Percentiles rank a stretch among this genome's conserved stretches.
Evolutionary conservation across 2,113 vertebrate species (phyloP).

Genomic region (Boulengeromyrus knoepffleri): DNA sequence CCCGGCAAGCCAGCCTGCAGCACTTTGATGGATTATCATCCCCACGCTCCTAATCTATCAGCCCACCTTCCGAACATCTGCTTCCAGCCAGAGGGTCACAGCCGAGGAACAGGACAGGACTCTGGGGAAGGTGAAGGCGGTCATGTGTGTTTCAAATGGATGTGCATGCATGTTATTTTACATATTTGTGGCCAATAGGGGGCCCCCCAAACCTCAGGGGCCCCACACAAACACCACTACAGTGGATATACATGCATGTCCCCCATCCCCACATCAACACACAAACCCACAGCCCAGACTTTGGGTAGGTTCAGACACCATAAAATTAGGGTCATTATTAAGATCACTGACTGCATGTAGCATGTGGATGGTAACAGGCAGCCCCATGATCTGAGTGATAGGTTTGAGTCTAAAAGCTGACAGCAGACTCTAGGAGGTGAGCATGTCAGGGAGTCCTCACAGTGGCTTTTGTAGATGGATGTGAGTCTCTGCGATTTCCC

Average conservation of each 20-base stretch:
- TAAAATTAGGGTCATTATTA: not conserved
- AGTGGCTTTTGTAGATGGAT: not conserved
- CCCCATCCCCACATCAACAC: not conserved
- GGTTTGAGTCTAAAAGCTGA: not conserved
- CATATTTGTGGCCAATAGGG: not conserved
- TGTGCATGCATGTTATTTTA: not conserved
- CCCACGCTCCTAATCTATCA: slow-evolving; percentile 7
- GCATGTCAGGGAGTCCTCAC: not conserved
- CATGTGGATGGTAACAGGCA: not conserved
- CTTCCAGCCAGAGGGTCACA: not conserved
- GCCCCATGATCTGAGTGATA: not conserved
- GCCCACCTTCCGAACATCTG: not conserved
- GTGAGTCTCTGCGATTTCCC: not conserved
- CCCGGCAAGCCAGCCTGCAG: not conserved
- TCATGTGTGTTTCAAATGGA: not conserved
- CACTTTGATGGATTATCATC: not conserved
- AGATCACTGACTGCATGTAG: not conserved
- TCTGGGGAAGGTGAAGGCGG: not conserved
- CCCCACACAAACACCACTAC: not conserved
- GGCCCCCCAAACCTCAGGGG: not conserved
- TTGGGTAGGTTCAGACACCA: not conserved
- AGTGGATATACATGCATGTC: not conserved
- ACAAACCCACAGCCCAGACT: not conserved
- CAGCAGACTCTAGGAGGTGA: not conserved
- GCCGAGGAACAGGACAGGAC: not conserved